Evolutionary conservation across 2,797 vertebrate genomes (phyloP).

Genomic region (Moxostoma hubbsi): DNA sequence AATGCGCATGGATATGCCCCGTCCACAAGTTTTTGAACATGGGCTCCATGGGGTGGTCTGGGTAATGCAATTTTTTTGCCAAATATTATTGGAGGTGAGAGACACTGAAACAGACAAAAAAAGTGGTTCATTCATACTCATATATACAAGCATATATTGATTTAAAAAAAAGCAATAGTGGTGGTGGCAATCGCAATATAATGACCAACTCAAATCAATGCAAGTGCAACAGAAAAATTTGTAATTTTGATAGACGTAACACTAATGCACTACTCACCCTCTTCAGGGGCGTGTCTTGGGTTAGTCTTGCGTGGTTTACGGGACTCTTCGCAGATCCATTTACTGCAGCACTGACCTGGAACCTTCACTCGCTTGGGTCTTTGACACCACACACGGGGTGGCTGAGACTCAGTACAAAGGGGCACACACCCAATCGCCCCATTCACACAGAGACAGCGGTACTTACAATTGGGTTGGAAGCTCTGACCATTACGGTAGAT

Average conservation of each 20-base stretch:
- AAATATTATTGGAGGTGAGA: constrained; percentile 64
- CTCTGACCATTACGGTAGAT: constrained; percentile 92
- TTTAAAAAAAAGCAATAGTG: background rate
- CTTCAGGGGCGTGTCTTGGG: constrained; percentile 81
- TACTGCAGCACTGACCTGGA: constrained; percentile 89
- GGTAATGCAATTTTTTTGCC: constrained; percentile 90
- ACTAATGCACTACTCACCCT: constrained; percentile 76
- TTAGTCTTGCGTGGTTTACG: constrained; percentile 87
- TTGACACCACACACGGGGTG: constrained; percentile 93
- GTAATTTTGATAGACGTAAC: background rate
- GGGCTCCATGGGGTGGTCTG: constrained; percentile 93
- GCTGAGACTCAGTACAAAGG: constrained; percentile 84
- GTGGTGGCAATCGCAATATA: background rate
- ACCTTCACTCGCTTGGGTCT: constrained; percentile 85
- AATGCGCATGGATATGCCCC: constrained; percentile 88
- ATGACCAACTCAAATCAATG: background rate
- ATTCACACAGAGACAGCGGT: constrained; percentile 93
- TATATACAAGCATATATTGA: background rate
- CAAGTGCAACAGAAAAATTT: background rate
- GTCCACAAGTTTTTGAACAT: constrained; percentile 91
- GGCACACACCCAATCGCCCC: constrained; percentile 92
- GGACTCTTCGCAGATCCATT: constrained; percentile 92
- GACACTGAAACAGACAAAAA: constrained; percentile 43
- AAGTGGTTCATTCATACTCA: background rate
- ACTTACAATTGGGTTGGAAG: constrained; percentile 96